Conservation (phyloP, 2,797 vertebrate species). For the Delichon dasypus region DNA sequence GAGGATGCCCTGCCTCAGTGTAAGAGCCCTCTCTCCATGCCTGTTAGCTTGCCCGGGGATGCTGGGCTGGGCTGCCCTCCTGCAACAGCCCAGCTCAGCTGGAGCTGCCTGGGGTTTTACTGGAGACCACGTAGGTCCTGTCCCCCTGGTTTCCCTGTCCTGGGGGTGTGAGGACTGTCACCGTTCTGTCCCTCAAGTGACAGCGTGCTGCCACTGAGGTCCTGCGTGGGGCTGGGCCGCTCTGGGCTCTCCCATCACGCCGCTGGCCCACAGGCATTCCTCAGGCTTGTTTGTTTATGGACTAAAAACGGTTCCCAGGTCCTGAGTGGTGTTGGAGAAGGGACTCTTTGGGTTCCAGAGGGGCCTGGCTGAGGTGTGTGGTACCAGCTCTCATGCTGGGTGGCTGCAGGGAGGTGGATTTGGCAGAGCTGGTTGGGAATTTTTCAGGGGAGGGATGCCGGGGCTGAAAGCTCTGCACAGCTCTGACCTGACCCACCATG, state of each 20-base stretch:
- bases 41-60: accelerated
- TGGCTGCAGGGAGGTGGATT: accelerated
- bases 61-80: neutral
- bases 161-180: accelerated
- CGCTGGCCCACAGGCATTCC: neutral
- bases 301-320: neutral
- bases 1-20: neutral
- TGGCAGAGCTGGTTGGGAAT: neutral
- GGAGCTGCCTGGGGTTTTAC: neutral
- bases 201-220: accelerated
- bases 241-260: neutral
- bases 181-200: accelerated
- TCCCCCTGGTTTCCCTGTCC: neutral
- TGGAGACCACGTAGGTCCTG: neutral
- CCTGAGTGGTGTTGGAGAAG: neutral
- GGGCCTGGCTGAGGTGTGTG: neutral
- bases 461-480: neutral
- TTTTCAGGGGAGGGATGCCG: neutral
- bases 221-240: neutral
- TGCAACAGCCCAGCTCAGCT: accelerated
- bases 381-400: neutral
- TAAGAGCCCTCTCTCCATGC: accelerated
- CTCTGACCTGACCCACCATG: neutral
- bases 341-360: neutral
- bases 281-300: neutral